Percentiles rank a stretch among this genome's conserved stretches.
Conservation (phyloP, 2,113 vertebrate genomes). For the Atlantisia rogersi region DNA sequence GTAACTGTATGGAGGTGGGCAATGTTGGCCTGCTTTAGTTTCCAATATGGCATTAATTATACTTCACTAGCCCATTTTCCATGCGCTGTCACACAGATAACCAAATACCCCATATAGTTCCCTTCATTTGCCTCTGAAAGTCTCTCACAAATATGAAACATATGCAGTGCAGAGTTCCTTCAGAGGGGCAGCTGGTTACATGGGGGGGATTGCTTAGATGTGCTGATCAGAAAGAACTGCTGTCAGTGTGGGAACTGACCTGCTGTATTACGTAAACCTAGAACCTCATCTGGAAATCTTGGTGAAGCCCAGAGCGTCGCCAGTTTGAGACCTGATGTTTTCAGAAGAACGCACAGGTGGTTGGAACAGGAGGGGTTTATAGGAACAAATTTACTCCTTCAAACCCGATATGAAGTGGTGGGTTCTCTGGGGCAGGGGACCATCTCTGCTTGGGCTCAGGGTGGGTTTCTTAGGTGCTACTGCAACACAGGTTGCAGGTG, state of each 20-base stretch:
- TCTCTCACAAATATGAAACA: not conserved
- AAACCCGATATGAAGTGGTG: accelerated
- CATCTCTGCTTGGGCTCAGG: not conserved
- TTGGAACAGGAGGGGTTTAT: not conserved
- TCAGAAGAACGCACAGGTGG: not conserved
- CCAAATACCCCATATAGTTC: not conserved
- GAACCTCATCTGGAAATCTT: not conserved
- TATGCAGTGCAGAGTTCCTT: not conserved
- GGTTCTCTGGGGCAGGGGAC: not conserved
- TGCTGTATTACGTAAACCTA: not conserved
- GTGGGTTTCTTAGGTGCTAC: not conserved
- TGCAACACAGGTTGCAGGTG: not conserved
- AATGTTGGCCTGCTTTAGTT: not conserved
- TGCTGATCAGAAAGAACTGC: not conserved
- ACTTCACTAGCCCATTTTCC: not conserved
- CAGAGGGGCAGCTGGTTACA: not conserved
- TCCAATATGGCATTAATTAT: not conserved
- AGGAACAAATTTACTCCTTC: not conserved
- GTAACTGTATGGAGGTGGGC: not conserved
- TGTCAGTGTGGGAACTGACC: not conserved
- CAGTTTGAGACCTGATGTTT: not conserved
- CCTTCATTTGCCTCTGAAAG: not conserved
- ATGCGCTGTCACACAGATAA: not conserved
- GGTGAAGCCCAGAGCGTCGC: not conserved
- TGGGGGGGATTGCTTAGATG: not conserved